Conservation (phyloP, 2,888 invertebrate genomes). For the Tetanocera ferruginea region DNA sequence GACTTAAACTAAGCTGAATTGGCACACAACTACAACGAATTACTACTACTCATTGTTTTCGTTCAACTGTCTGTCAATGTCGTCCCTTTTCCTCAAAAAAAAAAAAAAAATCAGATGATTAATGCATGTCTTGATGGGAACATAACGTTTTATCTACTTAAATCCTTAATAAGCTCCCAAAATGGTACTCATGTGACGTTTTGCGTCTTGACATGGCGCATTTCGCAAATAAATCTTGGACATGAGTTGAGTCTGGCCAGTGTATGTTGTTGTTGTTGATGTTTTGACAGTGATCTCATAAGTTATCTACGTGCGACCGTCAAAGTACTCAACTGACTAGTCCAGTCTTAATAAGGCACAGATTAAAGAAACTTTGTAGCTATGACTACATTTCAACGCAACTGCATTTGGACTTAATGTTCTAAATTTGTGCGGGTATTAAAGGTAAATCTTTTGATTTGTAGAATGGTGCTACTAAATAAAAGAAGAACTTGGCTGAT, state of each 20-base stretch:
- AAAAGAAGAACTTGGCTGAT: no score
- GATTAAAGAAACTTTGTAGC: neutral
- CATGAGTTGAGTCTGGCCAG: neutral
- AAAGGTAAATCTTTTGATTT: no score
- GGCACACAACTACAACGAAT: neutral
- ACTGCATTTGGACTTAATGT: conserved; percentile 26
- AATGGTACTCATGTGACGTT: conserved; percentile 32
- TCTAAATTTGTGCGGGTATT: conserved; percentile 29
- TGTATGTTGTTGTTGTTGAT: neutral
- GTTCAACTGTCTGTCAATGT: conserved; percentile 5
- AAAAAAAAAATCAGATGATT: conserved; percentile 36
- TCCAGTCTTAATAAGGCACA: neutral
- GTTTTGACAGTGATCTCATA: neutral
- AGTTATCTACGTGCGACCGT: neutral
- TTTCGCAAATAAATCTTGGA: conserved; percentile 18
- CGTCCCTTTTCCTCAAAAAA: conserved; percentile 11
- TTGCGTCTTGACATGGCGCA: neutral
- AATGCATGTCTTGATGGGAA: conserved; percentile 37
- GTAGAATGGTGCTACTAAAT: no score
- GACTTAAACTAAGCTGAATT: neutral
- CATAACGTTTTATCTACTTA: conserved; percentile 40
- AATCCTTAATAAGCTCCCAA: conserved; percentile 39
- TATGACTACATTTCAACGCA: neutral
- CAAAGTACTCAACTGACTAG: neutral
- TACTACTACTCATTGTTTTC: conserved; percentile 1